Percentiles rank a stretch among this genome's conserved stretches.
These are phyloP conservation scores for Hipposideros larvatus DNA, from an alignment of 2,797 vertebrate species.

Conservation along the genomic window DNA sequence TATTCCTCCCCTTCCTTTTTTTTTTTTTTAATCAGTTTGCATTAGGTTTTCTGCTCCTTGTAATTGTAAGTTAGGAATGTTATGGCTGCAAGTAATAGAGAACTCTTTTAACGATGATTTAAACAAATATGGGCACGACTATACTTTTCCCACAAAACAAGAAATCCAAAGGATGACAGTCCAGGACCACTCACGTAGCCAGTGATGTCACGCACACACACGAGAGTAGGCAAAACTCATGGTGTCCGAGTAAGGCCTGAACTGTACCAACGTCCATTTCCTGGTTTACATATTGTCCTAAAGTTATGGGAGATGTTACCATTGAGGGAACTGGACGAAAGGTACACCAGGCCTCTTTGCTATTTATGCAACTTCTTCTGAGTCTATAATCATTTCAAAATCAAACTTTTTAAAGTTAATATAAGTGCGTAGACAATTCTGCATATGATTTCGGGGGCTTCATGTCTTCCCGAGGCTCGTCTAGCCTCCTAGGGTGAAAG, in stretches of 20 bases:
- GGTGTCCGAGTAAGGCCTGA: neutral
- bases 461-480: neutral
- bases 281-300: neutral
- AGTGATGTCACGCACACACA: no score
- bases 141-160: neutral
- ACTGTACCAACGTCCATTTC: neutral
- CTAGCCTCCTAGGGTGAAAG: neutral
- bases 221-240: neutral
- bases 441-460: neutral
- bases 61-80: neutral
- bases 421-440: neutral
- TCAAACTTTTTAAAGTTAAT: neutral
- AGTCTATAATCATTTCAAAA: neutral
- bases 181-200: neutral
- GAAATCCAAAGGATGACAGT: neutral
- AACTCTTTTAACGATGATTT: neutral
- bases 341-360: neutral
- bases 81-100: neutral
- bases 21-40: neutral
- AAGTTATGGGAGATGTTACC: neutral
- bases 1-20: neutral
- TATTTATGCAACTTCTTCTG: neutral
- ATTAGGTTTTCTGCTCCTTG: neutral
- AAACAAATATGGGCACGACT: neutral
- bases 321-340: neutral